Base-by-base conservation (phyloP, 2,888 invertebrate species). In the Parnassius smintheus region DNA sequence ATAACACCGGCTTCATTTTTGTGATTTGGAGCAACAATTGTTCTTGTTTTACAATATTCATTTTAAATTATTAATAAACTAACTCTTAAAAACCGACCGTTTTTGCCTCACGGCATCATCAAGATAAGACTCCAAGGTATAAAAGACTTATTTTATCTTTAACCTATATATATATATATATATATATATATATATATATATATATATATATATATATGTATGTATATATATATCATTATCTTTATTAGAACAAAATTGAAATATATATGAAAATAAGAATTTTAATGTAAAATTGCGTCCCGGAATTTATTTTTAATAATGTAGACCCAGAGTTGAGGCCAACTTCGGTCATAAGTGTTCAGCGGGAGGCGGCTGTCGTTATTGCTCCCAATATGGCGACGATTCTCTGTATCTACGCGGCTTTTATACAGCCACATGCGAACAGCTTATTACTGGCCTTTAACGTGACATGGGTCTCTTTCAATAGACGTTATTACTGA, bases 351-450 rank as follows among this genome's bases (percentile, higher is more conserved):
- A 60, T 42, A 49, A 49, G 18, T 49, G 60, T 49, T 55, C 11
- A 44, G 42, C 42, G 54, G 54, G 60, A 25, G 54, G 48, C 44
- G 18, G 54, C 3, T 3, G 57, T 56, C 50, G 50, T 51, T 45
- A 46, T 61, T 13, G n/a, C 18, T 52, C 51, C 61, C 18, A 45
- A 56, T 61, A 61, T 46, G 61, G 61, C 25, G 50, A 61, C 44
- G 54, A 46, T 46, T 46, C 54, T 49, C 25, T 22, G 55, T 49
- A 55, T 41, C 61, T 50, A 55, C 54, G 48, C 49, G 42, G 44
- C 44, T 50, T 61, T 49, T 49, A 54, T 55, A 18, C 54, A 52
- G 41, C 52, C 35, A 41, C 56, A 56, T 56, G 41, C 45, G 51
- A 61, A 61, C 12, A 22, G 55, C 55, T 61, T 55, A 50, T 61